Evolutionary conservation across 2,113 vertebrate species (phyloP).

Genomic region (Galemys pyrenaicus): DNA sequence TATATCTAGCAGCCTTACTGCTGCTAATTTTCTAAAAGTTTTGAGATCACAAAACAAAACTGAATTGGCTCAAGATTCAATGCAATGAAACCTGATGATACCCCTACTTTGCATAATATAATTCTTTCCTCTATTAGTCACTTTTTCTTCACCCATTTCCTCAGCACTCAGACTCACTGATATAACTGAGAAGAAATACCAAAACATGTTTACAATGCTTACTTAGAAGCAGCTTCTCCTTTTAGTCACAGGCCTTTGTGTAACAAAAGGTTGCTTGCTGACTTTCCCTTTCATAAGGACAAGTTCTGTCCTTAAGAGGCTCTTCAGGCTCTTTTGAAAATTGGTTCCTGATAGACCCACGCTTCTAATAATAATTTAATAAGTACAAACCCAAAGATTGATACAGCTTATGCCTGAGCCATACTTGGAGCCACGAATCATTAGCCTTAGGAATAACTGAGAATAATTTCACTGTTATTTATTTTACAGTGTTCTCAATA

Average conservation of each 20-base stretch:
- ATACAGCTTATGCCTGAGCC: background rate
- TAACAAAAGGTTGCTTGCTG: background rate
- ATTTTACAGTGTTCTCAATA: background rate
- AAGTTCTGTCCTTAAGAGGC: background rate
- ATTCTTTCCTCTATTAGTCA: background rate
- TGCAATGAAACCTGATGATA: background rate
- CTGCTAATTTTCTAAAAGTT: background rate
- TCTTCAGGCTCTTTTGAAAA: constrained; percentile 6
- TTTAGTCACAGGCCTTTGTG: background rate
- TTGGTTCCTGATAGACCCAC: background rate
- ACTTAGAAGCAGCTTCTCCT: background rate
- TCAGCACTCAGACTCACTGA: background rate
- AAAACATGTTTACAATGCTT: background rate
- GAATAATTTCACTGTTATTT: background rate
- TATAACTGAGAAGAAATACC: background rate
- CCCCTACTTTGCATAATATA: background rate
- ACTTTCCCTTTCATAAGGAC: background rate
- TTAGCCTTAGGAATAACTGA: background rate
- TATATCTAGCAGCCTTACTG: background rate
- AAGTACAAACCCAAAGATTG: background rate
- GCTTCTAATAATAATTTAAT: background rate
- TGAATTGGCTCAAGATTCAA: background rate
- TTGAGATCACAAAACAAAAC: background rate
- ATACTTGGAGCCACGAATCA: background rate
- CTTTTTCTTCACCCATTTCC: background rate